These are phyloP conservation scores for Calosoma granatense DNA, from an alignment of 1,140 invertebrate species.

Conservation along the genomic window DNA sequence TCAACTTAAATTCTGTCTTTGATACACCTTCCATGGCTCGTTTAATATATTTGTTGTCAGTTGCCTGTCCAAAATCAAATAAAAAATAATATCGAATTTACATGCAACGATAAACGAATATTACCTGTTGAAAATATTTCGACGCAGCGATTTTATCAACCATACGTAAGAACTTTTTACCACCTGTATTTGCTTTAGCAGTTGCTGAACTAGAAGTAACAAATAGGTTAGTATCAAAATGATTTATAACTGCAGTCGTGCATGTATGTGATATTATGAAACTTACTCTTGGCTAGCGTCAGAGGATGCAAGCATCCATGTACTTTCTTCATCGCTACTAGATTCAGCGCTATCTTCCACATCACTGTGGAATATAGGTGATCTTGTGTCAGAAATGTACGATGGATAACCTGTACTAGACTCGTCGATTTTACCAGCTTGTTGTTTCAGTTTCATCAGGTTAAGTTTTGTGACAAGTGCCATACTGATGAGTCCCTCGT, in stretches of 20 bases:
- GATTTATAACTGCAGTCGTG: background rate
- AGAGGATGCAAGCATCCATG: constrained; percentile 3
- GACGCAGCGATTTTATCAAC: constrained; percentile 85
- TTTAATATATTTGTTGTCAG: constrained; percentile 67
- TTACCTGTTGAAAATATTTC: constrained; percentile 77
- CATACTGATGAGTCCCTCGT: constrained; percentile 79
- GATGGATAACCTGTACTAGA: constrained; percentile 8
- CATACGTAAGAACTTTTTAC: constrained; percentile 71
- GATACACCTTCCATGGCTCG: constrained; percentile 79
- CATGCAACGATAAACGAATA: background rate
- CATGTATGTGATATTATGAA: background rate
- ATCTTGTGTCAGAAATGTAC: background rate
- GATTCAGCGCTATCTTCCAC: constrained; percentile 89
- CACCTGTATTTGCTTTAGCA: constrained; percentile 34
- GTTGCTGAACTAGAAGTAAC: constrained; percentile 10
- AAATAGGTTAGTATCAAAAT: background rate
- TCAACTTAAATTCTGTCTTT: constrained; percentile 82
- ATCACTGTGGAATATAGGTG: constrained; percentile 67
- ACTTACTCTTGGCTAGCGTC: constrained; percentile 9
- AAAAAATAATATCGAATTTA: background rate
- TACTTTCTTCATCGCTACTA: constrained; percentile 69
- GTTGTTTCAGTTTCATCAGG: constrained; percentile 71
- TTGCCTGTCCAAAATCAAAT: constrained; percentile 34
- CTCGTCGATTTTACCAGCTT: constrained; percentile 10
- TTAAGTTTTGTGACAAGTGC: constrained; percentile 94